Evolutionary conservation across 64 coral and sea anemone genomes (phyloP).

Genomic region (Porites australiensis): DNA sequence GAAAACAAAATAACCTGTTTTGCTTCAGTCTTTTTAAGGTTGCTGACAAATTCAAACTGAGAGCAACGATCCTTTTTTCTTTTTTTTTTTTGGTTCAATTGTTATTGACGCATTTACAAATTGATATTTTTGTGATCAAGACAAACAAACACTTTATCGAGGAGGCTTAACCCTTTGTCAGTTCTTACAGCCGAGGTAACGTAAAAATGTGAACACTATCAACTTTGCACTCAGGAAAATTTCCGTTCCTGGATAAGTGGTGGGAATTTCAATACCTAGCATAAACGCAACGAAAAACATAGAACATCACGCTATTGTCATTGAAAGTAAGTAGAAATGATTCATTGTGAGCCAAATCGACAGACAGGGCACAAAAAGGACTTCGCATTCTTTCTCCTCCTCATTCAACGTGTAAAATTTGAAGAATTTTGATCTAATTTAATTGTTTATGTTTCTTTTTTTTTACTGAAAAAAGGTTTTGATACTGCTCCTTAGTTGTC

Average conservation of each 20-base stretch:
- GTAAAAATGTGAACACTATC: neutral
- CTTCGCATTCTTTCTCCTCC: neutral
- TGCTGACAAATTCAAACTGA: neutral
- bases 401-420: neutral
- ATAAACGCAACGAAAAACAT: too few species aligned
- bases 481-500: too few species aligned
- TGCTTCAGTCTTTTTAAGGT: neutral
- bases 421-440: neutral
- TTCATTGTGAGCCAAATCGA: neutral
- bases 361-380: neutral
- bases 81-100: neutral
- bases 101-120: neutral
- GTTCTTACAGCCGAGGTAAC: neutral
- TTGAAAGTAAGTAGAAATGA: too few species aligned
- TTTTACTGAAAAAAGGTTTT: neutral
- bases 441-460: neutral
- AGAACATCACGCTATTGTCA: too few species aligned
- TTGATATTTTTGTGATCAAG: neutral
- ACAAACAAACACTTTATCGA: neutral
- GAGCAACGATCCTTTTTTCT: neutral
- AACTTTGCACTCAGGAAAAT: neutral
- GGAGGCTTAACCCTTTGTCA: neutral
- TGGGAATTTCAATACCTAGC: too few species aligned
- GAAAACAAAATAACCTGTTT: neutral
- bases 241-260: too few species aligned